phyloP scores from a whole-genome alignment of 2,113 vertebrate genomes.

The Girardinichthys multiradiatus region DNA sequence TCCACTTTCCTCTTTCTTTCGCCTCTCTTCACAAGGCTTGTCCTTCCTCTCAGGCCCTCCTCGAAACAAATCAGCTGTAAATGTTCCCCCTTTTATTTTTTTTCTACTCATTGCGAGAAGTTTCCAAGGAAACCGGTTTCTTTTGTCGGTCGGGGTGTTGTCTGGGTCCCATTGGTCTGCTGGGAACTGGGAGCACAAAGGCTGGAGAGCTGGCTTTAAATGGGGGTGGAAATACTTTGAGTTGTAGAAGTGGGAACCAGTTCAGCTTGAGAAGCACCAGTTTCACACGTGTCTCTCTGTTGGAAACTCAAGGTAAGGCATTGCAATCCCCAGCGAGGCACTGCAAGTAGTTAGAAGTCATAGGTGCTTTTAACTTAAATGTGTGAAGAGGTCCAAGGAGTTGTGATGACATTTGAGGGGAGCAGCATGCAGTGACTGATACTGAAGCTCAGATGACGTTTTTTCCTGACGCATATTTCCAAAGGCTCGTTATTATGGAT shows the following conservation, averaged over 20 bases:
- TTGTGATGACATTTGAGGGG: slow-evolving; percentile 4
- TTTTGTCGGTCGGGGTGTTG: slow-evolving; percentile 89
- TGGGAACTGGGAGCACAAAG: slow-evolving; percentile 83
- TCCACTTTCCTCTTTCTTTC: not conserved
- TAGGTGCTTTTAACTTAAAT: not conserved
- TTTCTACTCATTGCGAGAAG: slow-evolving; percentile 71
- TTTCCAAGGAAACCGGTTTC: slow-evolving; percentile 94
- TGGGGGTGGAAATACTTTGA: slow-evolving; percentile 51
- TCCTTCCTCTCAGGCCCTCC: slow-evolving; percentile 50
- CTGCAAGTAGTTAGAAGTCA: slow-evolving; percentile 9
- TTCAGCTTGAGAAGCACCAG: slow-evolving; percentile 52
- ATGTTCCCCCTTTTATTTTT: slow-evolving; percentile 61
- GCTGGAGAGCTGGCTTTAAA: slow-evolving; percentile 72
- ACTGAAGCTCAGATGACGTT: slow-evolving; percentile 35
- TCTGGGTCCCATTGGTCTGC: slow-evolving; percentile 85
- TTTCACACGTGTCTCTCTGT: slow-evolving; percentile 59
- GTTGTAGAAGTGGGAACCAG: slow-evolving; percentile 59
- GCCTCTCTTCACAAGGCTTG: slow-evolving; percentile 48
- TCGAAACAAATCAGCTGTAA: slow-evolving; percentile 80
- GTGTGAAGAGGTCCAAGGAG: slow-evolving; percentile 21
- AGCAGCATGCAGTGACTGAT: slow-evolving; percentile 24
- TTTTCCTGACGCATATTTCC: slow-evolving; percentile 44
- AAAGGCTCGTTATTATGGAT: slow-evolving; percentile 20
- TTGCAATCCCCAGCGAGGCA: not conserved
- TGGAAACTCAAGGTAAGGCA: slow-evolving; percentile 71